These are phyloP conservation scores for Chelonia mydas DNA, from an alignment of 2,797 vertebrate species.

Conservation along the genomic window DNA sequence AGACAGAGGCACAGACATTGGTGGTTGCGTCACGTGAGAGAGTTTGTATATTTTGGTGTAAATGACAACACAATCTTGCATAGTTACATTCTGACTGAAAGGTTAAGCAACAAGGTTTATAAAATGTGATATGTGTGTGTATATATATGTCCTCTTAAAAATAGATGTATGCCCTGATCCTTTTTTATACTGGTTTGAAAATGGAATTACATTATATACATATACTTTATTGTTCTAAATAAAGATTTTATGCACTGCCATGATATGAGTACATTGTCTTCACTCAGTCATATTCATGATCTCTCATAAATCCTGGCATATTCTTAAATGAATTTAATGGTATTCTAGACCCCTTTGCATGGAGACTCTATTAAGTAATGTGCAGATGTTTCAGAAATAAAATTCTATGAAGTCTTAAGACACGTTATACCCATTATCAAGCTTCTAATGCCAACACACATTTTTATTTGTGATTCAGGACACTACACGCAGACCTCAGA, in stretches of 20 bases:
- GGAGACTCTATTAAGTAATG: not conserved
- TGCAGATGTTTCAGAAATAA: not conserved
- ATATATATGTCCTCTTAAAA: conserved; percentile 85
- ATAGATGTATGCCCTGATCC: conserved; percentile 81
- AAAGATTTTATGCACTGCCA: conserved; percentile 85
- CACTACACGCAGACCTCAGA: not conserved
- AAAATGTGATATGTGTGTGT: conserved; percentile 85
- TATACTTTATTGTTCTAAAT: conserved; percentile 90
- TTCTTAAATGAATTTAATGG: not conserved
- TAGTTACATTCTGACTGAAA: conserved; percentile 78
- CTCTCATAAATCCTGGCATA: conserved; percentile 6
- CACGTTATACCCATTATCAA: not conserved
- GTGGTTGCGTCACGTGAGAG: conserved; percentile 72
- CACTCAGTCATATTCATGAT: conserved; percentile 28
- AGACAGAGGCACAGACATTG: conserved; percentile 72
- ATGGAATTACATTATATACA: conserved; percentile 86
- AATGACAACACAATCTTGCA: conserved; percentile 78
- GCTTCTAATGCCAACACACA: not conserved
- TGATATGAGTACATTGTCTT: conserved; percentile 46
- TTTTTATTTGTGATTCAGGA: not conserved
- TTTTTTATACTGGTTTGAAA: conserved; percentile 86
- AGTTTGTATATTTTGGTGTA: conserved; percentile 78
- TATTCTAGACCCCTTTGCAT: not conserved
- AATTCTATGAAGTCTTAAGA: not conserved
- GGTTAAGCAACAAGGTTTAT: conserved; percentile 79